A percentile compares a stretch with the other conserved stretches of the same genome.
phyloP scores from a whole-genome alignment of 2,888 invertebrate genomes.

The Lordiphosa fenestrarum region DNA sequence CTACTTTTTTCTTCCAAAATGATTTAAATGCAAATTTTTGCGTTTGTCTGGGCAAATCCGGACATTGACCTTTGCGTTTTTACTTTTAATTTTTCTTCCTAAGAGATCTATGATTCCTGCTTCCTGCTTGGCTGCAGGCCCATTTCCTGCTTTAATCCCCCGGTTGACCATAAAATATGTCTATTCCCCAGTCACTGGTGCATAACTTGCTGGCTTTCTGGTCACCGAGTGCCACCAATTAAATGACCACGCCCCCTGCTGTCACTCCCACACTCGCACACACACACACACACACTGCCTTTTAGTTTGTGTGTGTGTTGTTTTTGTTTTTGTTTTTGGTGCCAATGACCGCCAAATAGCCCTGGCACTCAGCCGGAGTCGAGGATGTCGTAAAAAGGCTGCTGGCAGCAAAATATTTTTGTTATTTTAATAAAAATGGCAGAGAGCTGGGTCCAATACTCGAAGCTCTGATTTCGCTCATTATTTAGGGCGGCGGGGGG shows the following conservation, averaged over 20 bases:
- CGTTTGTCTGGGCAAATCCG: too few relatives aligned
- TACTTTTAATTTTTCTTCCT: too few relatives aligned
- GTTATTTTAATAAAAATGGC: constrained; percentile 66
- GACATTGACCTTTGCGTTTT: too few relatives aligned
- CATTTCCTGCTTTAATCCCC: too few relatives aligned
- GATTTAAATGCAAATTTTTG: background rate
- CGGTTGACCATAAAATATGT: too few relatives aligned
- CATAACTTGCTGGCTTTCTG: background rate
- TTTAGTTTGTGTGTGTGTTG: background rate
- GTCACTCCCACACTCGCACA: background rate
- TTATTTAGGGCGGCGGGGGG: constrained; percentile 37
- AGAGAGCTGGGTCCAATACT: constrained; percentile 2
- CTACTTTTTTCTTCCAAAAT: too few relatives aligned
- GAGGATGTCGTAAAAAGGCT: constrained; percentile 47
- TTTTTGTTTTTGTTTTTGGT: too few relatives aligned
- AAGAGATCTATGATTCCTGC: too few relatives aligned
- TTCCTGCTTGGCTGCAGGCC: too few relatives aligned
- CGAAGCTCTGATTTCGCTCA: constrained; percentile 60
- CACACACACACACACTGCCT: background rate
- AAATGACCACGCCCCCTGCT: constrained; percentile 1
- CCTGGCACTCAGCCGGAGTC: constrained; percentile 10
- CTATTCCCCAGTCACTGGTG: background rate
- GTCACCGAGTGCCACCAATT: constrained; percentile 1
- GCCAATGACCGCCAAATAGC: constrained; percentile 61
- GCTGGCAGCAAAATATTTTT: constrained; percentile 57